Evolutionary conservation across 2,113 vertebrate genomes (phyloP), one percentile per base, ranked within the genome.

Genomic region (Oreochromis spilurus): DNA sequence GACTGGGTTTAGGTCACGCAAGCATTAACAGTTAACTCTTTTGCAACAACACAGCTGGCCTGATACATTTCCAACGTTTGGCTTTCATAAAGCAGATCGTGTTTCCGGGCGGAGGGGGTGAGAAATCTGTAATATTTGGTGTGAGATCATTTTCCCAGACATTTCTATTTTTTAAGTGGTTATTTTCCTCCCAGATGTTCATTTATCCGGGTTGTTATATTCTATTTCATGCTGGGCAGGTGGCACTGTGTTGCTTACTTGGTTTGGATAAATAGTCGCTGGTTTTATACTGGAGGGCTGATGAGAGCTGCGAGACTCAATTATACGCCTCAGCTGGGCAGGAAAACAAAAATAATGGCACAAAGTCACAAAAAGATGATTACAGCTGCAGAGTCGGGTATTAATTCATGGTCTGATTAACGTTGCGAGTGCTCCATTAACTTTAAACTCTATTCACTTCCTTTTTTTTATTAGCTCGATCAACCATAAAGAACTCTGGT

Each of bases 261-360:
- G 24, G 5, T 58, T 62, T 48, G 9, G 26, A 77, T 79, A 65
- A 81, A 58, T 45, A 12, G 21, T n/a, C 52, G 9, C 24, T 80
- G 13, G 36, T 43, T 75, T 81, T 67, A 17, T 34, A 77, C 24
- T 52, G 72, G 45, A 77, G 72, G 45, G 43, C 17, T 77, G 45
- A 52, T 52, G 70, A 77, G 72, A 77, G 72, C 72, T 70, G 5
- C 9, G 34, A 86, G 60, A 86, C 36, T 54, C 67, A 81, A 65
- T 11, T 24, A 34, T 31, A 4, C 4, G 24, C 21, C 54, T 81
- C 53, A 81, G 38, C 17, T 81, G 17, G 40, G 79, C 55, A 60
- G 40, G 55, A 45, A 81, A 48, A 34, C 21, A 48, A 81, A 58
- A 58, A 4, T 19, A 40, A 24, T 29, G 24, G 26, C 21, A 58